These are phyloP conservation scores for Stercorarius parasiticus DNA, from an alignment of 2,113 vertebrate genomes.

Conservation along the genomic window DNA sequence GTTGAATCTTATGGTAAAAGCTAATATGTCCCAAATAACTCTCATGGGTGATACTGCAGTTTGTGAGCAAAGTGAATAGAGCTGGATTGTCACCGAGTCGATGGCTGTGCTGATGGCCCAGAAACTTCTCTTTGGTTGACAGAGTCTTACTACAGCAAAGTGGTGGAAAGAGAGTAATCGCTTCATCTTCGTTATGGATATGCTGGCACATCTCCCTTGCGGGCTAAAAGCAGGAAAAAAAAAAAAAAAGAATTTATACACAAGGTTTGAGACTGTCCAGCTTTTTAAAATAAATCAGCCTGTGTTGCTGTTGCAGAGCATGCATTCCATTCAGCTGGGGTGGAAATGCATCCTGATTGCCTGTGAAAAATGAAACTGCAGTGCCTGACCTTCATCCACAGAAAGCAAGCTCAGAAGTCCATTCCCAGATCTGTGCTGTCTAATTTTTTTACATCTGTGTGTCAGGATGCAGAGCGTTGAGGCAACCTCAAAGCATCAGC, in stretches of 20 bases:
- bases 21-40: not conserved
- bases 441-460: not conserved
- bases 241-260: not conserved
- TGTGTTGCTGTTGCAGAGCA: not conserved
- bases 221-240: not conserved
- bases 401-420: not conserved
- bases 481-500: not conserved
- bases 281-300: not conserved
- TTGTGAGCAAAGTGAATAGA: not conserved
- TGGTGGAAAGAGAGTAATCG: not conserved
- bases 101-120: not conserved
- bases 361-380: not conserved
- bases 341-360: not conserved
- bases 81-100: not conserved
- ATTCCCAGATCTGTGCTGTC: not conserved
- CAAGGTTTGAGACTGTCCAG: not conserved
- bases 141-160: not conserved
- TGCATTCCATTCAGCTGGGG: not conserved
- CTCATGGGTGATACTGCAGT: not conserved
- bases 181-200: not conserved
- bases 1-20: not conserved
- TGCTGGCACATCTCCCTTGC: not conserved
- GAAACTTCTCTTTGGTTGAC: not conserved
- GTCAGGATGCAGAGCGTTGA: not conserved
- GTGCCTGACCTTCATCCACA: not conserved